These are phyloP conservation scores for Trichosurus vulpecula DNA, from an alignment of 2,797 vertebrate species.

Conservation along the genomic window DNA sequence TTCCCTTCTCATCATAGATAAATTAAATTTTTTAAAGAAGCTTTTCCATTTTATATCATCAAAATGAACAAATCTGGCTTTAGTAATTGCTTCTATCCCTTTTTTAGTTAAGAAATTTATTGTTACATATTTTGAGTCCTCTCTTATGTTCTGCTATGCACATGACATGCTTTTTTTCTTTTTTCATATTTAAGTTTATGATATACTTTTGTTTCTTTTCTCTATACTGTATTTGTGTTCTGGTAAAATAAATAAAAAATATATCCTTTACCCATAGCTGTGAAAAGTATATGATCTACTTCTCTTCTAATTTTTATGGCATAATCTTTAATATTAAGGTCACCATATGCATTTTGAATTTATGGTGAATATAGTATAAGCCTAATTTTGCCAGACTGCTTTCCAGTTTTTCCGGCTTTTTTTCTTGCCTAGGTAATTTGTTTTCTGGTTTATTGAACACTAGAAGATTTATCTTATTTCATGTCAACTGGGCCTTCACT, in stretches of 20 bases:
- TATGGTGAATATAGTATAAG: neutral
- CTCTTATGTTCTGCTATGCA: too few species aligned
- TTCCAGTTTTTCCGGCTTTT: neutral
- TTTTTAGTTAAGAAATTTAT: too few species aligned
- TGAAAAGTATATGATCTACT: neutral
- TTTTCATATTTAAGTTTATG: too few species aligned
- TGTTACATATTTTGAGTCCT: too few species aligned
- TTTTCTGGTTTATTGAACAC: neutral
- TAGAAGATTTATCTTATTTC: neutral
- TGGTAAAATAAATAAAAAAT: too few species aligned
- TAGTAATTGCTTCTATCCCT: neutral
- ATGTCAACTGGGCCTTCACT: neutral
- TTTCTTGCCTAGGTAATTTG: neutral
- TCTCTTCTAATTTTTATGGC: neutral
- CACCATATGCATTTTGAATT: neutral
- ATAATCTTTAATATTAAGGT: neutral
- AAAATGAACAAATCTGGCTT: neutral
- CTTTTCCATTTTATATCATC: neutral
- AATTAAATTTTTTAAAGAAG: too few species aligned
- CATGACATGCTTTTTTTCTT: too few species aligned
- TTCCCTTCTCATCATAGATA: too few species aligned
- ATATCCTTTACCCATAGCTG: neutral
- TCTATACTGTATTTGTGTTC: too few species aligned
- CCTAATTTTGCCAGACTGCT: neutral
- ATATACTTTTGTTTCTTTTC: too few species aligned